Percentiles rank a stretch among this genome's conserved stretches.
Conservation (phyloP, 2,113 vertebrate species). For the Amblyornis subalaris region DNA sequence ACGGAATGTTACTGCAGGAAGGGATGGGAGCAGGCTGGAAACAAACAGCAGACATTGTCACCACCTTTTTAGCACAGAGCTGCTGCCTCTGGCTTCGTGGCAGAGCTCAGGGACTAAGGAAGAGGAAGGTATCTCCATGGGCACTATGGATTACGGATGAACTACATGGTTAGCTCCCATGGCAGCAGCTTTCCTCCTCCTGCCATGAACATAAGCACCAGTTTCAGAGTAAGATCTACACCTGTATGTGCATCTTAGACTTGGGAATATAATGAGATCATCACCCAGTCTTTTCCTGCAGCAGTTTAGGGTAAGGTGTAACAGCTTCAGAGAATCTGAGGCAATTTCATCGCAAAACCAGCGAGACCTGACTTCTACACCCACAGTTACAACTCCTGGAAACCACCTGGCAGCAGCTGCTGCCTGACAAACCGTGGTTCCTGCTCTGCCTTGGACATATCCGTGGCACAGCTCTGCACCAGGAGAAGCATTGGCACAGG, state of each 20-base stretch:
- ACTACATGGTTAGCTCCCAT: neutral
- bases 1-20: neutral
- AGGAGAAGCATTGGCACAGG: neutral
- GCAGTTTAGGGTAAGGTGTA: neutral
- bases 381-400: neutral
- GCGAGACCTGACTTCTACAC: neutral
- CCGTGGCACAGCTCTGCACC: neutral
- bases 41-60: neutral
- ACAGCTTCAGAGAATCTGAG: neutral
- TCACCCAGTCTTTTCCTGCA: neutral
- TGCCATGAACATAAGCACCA: neutral
- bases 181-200: neutral
- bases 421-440: neutral
- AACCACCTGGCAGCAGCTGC: constrained; percentile 1
- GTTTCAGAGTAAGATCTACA: neutral
- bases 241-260: neutral
- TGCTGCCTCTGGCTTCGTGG: neutral
- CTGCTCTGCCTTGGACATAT: neutral
- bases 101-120: neutral
- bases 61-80: neutral
- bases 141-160: neutral
- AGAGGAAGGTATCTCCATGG: neutral
- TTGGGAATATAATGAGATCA: neutral
- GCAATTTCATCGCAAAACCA: neutral
- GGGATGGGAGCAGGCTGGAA: neutral